These are phyloP conservation scores for Tipula lateralis DNA, from an alignment of 2,888 invertebrate genomes.

Conservation along the genomic window DNA sequence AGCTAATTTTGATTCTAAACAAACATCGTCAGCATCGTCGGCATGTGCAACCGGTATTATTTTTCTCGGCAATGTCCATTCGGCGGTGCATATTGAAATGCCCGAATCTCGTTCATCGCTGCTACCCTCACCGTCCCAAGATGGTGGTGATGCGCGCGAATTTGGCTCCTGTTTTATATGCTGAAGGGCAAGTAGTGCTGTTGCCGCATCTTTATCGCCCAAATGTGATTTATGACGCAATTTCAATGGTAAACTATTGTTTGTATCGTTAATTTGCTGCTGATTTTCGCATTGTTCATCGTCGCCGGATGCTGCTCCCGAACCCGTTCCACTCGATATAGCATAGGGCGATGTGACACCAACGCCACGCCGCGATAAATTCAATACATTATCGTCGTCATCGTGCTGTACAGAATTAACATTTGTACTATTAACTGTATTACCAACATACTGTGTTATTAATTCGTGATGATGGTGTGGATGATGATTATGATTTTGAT, in stretches of 20 bases:
- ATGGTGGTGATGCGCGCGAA: slow-evolving; percentile 68
- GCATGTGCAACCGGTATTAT: slow-evolving; percentile 35
- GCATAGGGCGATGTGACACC: slow-evolving; percentile 71
- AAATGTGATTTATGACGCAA: slow-evolving; percentile 86
- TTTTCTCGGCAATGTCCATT: slow-evolving; percentile 43
- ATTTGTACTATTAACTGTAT: not conserved
- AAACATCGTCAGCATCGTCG: slow-evolving; percentile 57
- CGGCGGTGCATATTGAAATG: slow-evolving; percentile 63
- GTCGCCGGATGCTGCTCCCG: slow-evolving; percentile 53
- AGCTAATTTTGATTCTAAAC: slow-evolving; percentile 79
- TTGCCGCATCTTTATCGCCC: slow-evolving; percentile 83
- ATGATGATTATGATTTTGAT: slow-evolving; percentile 37
- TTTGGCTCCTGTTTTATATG: slow-evolving; percentile 84
- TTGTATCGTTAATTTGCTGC: slow-evolving; percentile 53
- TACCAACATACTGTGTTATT: slow-evolving; percentile 32
- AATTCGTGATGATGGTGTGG: slow-evolving; percentile 41
- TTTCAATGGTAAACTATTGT: slow-evolving; percentile 82
- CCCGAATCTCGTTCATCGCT: slow-evolving; percentile 88
- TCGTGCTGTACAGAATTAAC: slow-evolving; percentile 28
- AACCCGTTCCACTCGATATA: slow-evolving; percentile 66
- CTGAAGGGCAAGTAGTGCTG: slow-evolving; percentile 72
- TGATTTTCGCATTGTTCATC: slow-evolving; percentile 52
- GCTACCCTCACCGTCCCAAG: slow-evolving; percentile 84
- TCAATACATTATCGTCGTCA: slow-evolving; percentile 55
- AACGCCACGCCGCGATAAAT: slow-evolving; percentile 57